phyloP scores from a whole-genome alignment of 2,113 vertebrate species.

The Ailurus styani region DNA sequence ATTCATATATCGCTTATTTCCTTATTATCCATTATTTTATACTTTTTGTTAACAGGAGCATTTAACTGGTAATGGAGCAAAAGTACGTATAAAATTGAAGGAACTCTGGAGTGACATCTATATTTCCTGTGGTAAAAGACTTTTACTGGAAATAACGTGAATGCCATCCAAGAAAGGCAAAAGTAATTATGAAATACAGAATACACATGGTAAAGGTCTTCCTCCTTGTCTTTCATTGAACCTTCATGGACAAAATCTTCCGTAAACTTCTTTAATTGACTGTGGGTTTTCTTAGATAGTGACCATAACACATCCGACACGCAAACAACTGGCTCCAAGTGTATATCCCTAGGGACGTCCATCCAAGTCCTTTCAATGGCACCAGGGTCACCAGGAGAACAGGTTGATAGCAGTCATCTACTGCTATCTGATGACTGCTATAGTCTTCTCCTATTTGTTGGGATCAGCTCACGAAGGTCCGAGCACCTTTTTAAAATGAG shows the following conservation, averaged over 20 bases:
- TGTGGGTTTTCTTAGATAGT: conserved; percentile 90
- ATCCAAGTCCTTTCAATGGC: conserved; percentile 97
- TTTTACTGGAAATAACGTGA: conserved; percentile 74
- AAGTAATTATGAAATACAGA: conserved; percentile 66
- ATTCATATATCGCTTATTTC: conserved; percentile 53
- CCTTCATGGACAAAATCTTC: conserved; percentile 99
- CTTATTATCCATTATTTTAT: conserved; percentile 39
- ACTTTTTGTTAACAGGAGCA: conserved; percentile 72
- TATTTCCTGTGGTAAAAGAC: conserved; percentile 63
- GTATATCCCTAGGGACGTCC: conserved; percentile 93
- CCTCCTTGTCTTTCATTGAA: conserved; percentile 80
- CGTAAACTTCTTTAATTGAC: conserved; percentile 99
- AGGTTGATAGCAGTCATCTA: conserved; percentile 94
- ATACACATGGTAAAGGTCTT: conserved; percentile 30
- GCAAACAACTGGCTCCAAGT: conserved; percentile 91
- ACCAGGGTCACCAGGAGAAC: conserved; percentile 92
- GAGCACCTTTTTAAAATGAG: too few species aligned
- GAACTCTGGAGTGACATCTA: conserved; percentile 67
- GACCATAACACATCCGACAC: conserved; percentile 95
- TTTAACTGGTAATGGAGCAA: conserved; percentile 76
- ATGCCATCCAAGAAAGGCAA: conserved; percentile 72
- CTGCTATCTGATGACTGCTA: too few species aligned
- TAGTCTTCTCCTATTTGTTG: too few species aligned
- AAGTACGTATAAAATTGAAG: conserved; percentile 72
- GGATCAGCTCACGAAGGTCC: conserved; percentile 88